Percentiles rank a stretch among this genome's conserved stretches.
Conservation (phyloP, 2,113 vertebrate species). For the Phylloscopus trochiloides region DNA sequence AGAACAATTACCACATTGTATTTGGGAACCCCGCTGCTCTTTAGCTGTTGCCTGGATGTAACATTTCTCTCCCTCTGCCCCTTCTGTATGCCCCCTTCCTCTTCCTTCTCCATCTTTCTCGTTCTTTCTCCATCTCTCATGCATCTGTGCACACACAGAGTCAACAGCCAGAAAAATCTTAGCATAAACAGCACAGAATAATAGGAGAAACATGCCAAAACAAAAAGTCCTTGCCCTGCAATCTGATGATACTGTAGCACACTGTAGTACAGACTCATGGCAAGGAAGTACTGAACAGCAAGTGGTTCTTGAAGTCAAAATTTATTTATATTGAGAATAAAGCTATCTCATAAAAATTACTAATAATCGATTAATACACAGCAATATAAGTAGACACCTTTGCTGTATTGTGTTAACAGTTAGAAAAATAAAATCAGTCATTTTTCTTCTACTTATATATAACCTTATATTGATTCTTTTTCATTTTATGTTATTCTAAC, state of each 20-base stretch:
- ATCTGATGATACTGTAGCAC: background rate
- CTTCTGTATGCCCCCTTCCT: background rate
- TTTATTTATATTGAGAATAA: background rate
- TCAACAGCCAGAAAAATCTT: background rate
- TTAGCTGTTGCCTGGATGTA: background rate
- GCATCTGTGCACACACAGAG: background rate
- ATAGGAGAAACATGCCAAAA: background rate
- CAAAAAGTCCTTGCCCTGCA: background rate
- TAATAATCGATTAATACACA: background rate
- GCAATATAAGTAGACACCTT: background rate
- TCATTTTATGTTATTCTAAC: background rate
- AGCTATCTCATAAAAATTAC: background rate
- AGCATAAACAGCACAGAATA: background rate
- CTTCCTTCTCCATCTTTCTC: background rate
- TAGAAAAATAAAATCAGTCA: background rate
- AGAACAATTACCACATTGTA: background rate
- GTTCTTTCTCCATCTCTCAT: background rate
- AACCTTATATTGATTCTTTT: background rate
- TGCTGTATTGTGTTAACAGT: background rate
- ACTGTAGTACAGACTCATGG: background rate
- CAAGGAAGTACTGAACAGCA: background rate
- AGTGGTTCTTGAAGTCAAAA: background rate
- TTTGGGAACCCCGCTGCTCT: background rate
- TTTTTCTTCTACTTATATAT: background rate
- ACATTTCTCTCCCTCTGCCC: rapidly evolving